Base-by-base conservation (phyloP, 1,140 invertebrate species). In the Parasteatoda tepidariorum region DNA sequence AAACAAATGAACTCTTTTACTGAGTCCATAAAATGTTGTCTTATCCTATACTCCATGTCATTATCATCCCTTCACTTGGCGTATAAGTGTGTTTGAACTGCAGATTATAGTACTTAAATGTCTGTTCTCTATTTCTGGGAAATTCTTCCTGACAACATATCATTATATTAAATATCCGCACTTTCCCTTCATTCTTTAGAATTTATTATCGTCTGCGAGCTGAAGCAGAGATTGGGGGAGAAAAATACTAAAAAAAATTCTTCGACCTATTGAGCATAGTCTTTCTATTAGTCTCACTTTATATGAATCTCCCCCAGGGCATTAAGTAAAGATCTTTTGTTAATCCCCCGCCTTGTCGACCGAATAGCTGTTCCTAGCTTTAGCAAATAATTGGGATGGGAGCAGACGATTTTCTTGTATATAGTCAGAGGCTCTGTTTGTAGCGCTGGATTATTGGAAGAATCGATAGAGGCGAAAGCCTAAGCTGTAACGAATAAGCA, bases 281-380 rank as follows among this genome's bases (percentile, higher is more conserved):
- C 55, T 78, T 78, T 66, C 74, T 66, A 78, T 78, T 78, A 78
- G 61, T 48, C 34, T 18, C n/a, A 11, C 22, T 41, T 41, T 31
- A 34, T 18, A 78, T 78, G 61, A 18, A 7, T 73, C 33, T 41
- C 11, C 15, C 38, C 61, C 33, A n/a, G 70, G 59, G 74, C n/a
- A 78, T 78, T 54, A 78, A 78, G 74, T 66, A 55, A 62, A 61
- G 74, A 78, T 78, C 74, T 66, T 54, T 66, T 66, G 41, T 78
- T 66, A 78, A 78, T 78, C 74, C 74, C 38, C 61, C 59, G 6
- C 24, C n/a, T n/a, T n/a, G n/a, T n/a, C n/a, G n/a, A n/a, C n/a
- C n/a, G 38, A 54, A 54, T 22, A 70, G 24, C 41, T 71, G 24
- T 74, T 22, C 71, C 34, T 11, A 18, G 5, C 18, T 34, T 26